A percentile compares a stretch with the other conserved stretches of the same genome.
These are phyloP conservation scores for Drosophila macrospina DNA, from an alignment of 2,888 invertebrate genomes.

Conservation along the genomic window DNA sequence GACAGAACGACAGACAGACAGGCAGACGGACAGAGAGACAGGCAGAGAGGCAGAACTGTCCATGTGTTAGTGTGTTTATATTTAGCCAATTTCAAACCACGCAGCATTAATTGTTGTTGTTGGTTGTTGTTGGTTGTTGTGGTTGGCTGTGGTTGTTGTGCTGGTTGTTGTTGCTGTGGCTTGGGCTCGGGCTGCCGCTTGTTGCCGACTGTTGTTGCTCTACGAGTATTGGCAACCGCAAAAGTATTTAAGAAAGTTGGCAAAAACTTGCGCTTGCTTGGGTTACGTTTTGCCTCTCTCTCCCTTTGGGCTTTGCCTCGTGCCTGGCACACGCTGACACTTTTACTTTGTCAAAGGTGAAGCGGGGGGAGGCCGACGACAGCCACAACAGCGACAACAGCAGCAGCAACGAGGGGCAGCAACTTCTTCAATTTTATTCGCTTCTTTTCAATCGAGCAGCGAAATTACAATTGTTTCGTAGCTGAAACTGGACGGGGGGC, in stretches of 20 bases:
- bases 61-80: constrained; percentile 39
- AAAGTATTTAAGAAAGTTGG: constrained; percentile 78
- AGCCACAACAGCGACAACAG: constrained; percentile 19
- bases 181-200: constrained; percentile 12
- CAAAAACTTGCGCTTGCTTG: constrained; percentile 53
- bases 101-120: constrained; percentile 65
- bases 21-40: not conserved
- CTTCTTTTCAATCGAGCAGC: constrained; percentile 46
- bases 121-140: constrained; percentile 21
- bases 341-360: constrained; percentile 65
- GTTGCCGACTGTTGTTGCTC: constrained; percentile 16
- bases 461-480: constrained; percentile 51
- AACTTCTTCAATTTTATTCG: constrained; percentile 29
- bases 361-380: not conserved
- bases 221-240: constrained; percentile 55
- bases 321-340: constrained; percentile 78
- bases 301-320: constrained; percentile 27
- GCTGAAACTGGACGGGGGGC: constrained; percentile 44
- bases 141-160: constrained; percentile 32
- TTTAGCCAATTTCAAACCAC: constrained; percentile 58
- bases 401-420: constrained; percentile 9
- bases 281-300: constrained; percentile 24
- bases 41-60: not conserved
- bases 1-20: not conserved
- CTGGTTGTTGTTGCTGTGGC: constrained; percentile 23